A percentile compares a stretch with the other conserved stretches of the same genome.
Conservation (phyloP, 2,888 invertebrate genomes). For the Helleia helle region DNA sequence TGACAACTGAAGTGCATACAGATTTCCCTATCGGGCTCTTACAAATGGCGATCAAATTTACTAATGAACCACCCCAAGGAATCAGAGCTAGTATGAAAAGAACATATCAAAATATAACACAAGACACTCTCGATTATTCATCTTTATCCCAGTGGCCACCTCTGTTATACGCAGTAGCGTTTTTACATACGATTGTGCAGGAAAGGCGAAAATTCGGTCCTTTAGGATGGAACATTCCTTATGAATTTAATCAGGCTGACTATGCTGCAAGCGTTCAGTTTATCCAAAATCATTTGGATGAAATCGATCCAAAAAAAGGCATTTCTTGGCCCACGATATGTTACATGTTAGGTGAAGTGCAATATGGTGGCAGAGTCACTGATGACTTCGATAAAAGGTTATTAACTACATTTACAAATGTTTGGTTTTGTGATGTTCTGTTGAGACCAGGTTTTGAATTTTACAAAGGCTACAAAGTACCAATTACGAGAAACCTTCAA, state of each 20-base stretch:
- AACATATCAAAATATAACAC: conserved; percentile 91
- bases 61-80: conserved; percentile 97
- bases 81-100: conserved; percentile 93
- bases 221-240: conserved; percentile 97
- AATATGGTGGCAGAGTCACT: conserved; percentile 92
- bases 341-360: conserved; percentile 96
- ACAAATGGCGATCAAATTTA: conserved; percentile 97
- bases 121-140: conserved; percentile 94
- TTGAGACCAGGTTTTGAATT: conserved; percentile 93
- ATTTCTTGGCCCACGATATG: conserved; percentile 98
- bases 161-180: conserved; percentile 93
- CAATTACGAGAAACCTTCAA: conserved; percentile 82
- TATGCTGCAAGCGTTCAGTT: conserved; percentile 97
- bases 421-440: conserved; percentile 95
- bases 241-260: conserved; percentile 97
- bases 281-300: conserved; percentile 96
- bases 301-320: conserved; percentile 97
- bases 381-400: conserved; percentile 97
- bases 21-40: conserved; percentile 92
- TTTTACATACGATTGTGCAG: conserved; percentile 95
- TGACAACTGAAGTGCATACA: conserved; percentile 94
- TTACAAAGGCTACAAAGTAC: conserved; percentile 94
- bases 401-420: conserved; percentile 92
- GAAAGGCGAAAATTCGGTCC: conserved; percentile 97
- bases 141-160: conserved; percentile 95